These are phyloP conservation scores for Diadema setosum DNA, from an alignment of 35 echinoderm and acorn worm species.

Conservation along the genomic window DNA sequence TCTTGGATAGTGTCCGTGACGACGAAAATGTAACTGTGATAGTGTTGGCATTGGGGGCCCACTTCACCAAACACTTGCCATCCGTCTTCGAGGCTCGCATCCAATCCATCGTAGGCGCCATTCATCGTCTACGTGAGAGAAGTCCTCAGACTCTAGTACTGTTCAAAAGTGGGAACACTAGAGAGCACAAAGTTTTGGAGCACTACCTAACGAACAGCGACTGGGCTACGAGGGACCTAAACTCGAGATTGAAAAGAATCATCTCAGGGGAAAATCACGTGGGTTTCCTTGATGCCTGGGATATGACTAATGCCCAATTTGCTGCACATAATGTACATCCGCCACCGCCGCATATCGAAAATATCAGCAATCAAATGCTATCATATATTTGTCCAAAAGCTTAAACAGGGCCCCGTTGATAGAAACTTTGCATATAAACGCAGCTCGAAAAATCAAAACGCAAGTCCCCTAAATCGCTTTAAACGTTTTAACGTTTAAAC, in stretches of 20 bases:
- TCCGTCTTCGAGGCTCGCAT: background rate
- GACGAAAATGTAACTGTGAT: background rate
- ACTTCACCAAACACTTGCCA: background rate
- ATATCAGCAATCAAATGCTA: background rate
- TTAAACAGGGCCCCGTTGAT: too few relatives aligned
- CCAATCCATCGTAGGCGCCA: background rate
- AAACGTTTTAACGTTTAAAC: too few relatives aligned
- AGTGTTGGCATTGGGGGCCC: background rate
- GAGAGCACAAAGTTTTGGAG: background rate
- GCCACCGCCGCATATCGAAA: background rate
- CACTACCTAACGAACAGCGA: background rate
- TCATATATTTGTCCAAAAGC: background rate
- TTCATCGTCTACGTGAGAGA: background rate
- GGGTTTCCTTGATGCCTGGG: conserved; percentile 1
- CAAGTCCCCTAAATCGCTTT: too few relatives aligned
- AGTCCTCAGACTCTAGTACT: background rate
- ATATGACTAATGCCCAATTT: conserved; percentile 2
- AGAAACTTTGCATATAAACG: too few relatives aligned
- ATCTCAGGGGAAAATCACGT: background rate
- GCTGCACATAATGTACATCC: background rate
- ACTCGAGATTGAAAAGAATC: background rate
- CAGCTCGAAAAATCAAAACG: too few relatives aligned
- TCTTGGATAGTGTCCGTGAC: background rate
- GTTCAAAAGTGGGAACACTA: conserved; percentile 17
- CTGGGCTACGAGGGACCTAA: background rate